Base-by-base conservation (phyloP, 2,113 vertebrate species). In the Lycocorax pyrrhopterus region DNA sequence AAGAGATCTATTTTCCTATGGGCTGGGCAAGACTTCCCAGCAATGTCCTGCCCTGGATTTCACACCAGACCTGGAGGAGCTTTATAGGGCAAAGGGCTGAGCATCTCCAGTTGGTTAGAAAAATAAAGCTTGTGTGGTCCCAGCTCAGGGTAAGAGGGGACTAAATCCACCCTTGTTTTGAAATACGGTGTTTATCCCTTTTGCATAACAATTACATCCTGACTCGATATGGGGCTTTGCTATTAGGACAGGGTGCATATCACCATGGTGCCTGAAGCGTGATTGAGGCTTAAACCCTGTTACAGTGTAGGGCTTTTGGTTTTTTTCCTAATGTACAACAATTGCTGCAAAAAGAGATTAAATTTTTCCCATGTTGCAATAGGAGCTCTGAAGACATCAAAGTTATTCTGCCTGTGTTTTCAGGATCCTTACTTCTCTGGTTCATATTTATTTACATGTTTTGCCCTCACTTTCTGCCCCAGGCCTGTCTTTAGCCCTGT, bases 181-280 rank as follows among this genome's bases (percentile, higher is more conserved):
- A 62, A 44, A 21, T 26, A 21, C 1, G 3, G 3, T 16, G 11
- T 52, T 75, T 59, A 29, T 82, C 4, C 8, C 37, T 64, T 60
- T 39, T 92, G 49, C 41, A 6, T 29, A 60, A 47, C 14, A 47
- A 55, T 21, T 72, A 16, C 49, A 29, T 32, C 53, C 39, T 77
- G 56, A 71, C 29, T 25, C n/a, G 27, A 62, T 3, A 0, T 3
- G 26, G 15, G 37, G 13, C 20, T 73, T 64, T 7, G 0, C 9
- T 81, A 21, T 22, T 19, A 44, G 26, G 13, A 30, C 13, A 39
- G 19, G 10, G 13, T 32, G 32, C 22, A 22, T 3, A 55, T 14
- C 29, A 20, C 25, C 17, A 4, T 10, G 43, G 14, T 27, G 43
- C 52, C 69, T 60, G 30, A 92, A 46, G 3, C 26, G 4, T 8